Base-by-base conservation (phyloP, 2,888 invertebrate species). In the Teleogryllus oceanicus region DNA sequence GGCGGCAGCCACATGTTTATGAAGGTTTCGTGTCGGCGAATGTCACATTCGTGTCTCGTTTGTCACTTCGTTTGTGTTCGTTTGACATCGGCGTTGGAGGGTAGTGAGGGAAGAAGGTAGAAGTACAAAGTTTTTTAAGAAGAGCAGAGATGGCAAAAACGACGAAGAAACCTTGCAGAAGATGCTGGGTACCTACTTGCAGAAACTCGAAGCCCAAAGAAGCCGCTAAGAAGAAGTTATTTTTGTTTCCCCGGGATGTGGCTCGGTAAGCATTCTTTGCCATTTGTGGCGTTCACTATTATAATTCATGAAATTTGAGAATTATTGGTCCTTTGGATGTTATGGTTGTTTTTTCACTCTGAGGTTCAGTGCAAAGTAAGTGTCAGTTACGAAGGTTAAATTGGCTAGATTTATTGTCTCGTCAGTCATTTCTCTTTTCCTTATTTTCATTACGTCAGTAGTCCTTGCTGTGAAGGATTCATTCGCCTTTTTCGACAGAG, bases 221-320 rank as follows among this genome's bases (percentile, higher is more conserved):
- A 62, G 62, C 62, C 62, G 62, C 62, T 62, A 62, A n/a, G 16
- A 62, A 62, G 62, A 62, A 62, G 62, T n/a, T 62, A 18, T 62
- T 62, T 62, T n/a, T 62, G n/a, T 62, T 62, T 62, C 62, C 62
- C n/a, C 62, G 62, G n/a, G 62, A 62, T n/a, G 62, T 62, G 62
- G 62, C 62, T 13, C 13, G 62, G 62, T 62, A 62, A 37, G 37
- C 37, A 37, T 37, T 37, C 37, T 37, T 37, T 37, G 37, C 37
- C 37, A 37, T 37, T 37, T 37, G 37, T 37, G 37, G 37, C 37
- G 37, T 37, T 37, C 37, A 37, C 37, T 37, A 8, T 37, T 37
- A 37, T 37, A 37, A 37, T 37, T 37, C 37, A 8, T 37, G 37
- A 37, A 37, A 37, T 37, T 37, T 37, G 37, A 37, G 37, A 37